Evolutionary conservation across 2,797 vertebrate species (phyloP).

Genomic region (Trematomus bernacchii): DNA sequence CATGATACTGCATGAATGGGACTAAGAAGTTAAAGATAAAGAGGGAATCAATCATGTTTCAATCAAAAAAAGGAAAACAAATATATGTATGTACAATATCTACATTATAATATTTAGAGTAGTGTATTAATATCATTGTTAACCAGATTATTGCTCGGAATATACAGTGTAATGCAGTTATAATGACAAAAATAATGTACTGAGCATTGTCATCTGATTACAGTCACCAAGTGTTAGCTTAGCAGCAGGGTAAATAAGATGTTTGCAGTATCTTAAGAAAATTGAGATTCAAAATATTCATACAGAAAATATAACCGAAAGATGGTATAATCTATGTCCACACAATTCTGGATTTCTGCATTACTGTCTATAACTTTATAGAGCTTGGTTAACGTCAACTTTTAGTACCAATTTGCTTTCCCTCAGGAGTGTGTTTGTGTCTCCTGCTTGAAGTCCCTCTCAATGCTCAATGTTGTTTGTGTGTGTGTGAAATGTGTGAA

Average conservation of each 20-base stretch:
- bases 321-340: background rate
- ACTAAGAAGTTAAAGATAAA: no score
- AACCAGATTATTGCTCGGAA: no score
- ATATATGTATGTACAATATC: no score
- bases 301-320: background rate
- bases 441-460: background rate
- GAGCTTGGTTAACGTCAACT: background rate
- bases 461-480: background rate
- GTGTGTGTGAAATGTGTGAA: background rate
- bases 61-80: no score
- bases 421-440: slow-evolving; percentile 22
- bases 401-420: background rate
- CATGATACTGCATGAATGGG: background rate
- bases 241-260: background rate
- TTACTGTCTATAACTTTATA: background rate
- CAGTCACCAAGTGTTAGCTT: background rate
- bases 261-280: background rate
- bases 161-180: no score
- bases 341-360: no score
- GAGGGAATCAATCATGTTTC: no score
- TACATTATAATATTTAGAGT: no score
- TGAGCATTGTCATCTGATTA: background rate
- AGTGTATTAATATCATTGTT: no score
- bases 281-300: background rate
- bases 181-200: background rate